Percentiles rank a stretch among this genome's conserved stretches.
Evolutionary conservation across 2,113 vertebrate genomes (phyloP).

Genomic region (Gopherus evgoodei): DNA sequence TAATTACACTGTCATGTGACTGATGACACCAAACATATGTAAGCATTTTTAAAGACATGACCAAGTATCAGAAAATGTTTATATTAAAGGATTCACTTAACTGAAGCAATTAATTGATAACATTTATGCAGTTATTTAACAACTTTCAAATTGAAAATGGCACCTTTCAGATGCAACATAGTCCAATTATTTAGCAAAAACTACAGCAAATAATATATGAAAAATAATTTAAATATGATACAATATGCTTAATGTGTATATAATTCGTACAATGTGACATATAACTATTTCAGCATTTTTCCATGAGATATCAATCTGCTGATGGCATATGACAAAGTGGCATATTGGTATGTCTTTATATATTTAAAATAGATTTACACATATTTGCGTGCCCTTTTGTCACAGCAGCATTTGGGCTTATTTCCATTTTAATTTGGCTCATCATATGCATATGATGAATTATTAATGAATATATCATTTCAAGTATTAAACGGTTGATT

Average conservation of each 20-base stretch:
- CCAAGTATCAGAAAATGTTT: not conserved
- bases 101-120: not conserved
- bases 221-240: not conserved
- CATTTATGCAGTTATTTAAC: constrained; percentile 31
- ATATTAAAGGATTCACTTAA: not conserved
- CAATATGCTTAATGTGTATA: constrained; percentile 28
- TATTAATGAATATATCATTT: not conserved
- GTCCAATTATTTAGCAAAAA: not conserved
- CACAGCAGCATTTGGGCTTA: not conserved
- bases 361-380: constrained; percentile 31
- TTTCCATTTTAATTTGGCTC: not conserved
- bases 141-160: not conserved
- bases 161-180: constrained; percentile 12
- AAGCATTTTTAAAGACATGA: not conserved
- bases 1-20: not conserved
- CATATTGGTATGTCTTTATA: not conserved
- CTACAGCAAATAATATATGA: not conserved
- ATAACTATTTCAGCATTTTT: constrained; percentile 17
- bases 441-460: not conserved
- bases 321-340: constrained; percentile 5
- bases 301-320: not conserved
- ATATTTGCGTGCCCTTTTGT: constrained; percentile 5
- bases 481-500: not conserved
- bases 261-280: constrained; percentile 14
- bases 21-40: not conserved